A percentile compares a stretch with the other conserved stretches of the same genome.
These are phyloP conservation scores for Eudyptes chrysolophus DNA, from an alignment of 2,113 vertebrate genomes.

Conservation along the genomic window DNA sequence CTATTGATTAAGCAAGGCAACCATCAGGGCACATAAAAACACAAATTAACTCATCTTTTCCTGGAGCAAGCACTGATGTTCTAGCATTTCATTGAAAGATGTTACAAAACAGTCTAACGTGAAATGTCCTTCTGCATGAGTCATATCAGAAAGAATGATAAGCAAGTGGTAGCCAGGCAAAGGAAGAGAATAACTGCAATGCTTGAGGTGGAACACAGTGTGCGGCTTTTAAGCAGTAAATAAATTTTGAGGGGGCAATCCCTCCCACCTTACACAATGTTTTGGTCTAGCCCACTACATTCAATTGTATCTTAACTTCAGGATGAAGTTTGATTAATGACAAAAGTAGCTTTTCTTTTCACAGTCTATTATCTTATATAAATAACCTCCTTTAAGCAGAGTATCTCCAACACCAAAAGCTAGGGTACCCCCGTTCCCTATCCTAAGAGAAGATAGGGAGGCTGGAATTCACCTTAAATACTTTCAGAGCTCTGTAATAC, in stretches of 20 bases:
- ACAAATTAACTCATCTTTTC: slow-evolving; percentile 29
- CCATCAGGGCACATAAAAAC: neutral
- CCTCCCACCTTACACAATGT: neutral
- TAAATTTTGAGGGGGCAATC: neutral
- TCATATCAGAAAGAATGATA: slow-evolving; percentile 27
- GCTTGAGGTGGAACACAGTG: fast-evolving
- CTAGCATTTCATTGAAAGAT: slow-evolving; percentile 25
- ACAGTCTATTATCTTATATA: neutral
- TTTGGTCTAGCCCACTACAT: neutral
- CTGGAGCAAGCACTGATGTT: slow-evolving; percentile 19
- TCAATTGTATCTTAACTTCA: neutral
- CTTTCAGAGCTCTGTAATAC: neutral
- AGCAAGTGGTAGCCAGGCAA: neutral
- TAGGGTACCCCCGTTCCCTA: fast-evolving
- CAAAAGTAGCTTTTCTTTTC: neutral
- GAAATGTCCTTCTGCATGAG: neutral
- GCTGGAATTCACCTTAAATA: neutral
- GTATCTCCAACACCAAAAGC: neutral
- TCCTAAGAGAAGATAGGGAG: fast-evolving
- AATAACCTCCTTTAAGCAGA: neutral
- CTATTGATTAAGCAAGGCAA: slow-evolving; percentile 12
- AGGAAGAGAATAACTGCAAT: neutral
- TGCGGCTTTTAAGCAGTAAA: neutral
- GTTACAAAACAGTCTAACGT: slow-evolving; percentile 37
- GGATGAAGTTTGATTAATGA: neutral